Evolutionary conservation across 2,888 invertebrate genomes (phyloP).

Genomic region (Germaria angustata): DNA sequence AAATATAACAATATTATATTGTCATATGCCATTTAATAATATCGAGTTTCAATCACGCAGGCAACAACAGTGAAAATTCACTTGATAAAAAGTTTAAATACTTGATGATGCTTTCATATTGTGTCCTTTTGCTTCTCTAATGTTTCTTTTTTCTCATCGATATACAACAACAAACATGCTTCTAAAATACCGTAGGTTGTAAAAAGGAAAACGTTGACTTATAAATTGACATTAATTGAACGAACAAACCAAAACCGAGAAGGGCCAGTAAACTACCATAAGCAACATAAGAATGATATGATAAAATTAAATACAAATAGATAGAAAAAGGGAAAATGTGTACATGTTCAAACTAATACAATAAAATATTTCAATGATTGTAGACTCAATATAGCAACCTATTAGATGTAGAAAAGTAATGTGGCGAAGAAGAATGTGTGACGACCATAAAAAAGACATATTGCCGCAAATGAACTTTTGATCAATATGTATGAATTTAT

Average conservation of each 20-base stretch:
- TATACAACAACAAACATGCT: slow-evolving; percentile 24
- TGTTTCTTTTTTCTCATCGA: slow-evolving; percentile 63
- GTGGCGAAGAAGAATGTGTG: slow-evolving; percentile 43
- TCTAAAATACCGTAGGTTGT: slow-evolving; percentile 28
- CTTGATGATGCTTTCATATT: slow-evolving; percentile 67
- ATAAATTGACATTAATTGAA: slow-evolving; percentile 79
- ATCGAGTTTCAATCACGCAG: slow-evolving; percentile 26
- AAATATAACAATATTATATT: too few species aligned
- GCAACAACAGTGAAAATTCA: slow-evolving; percentile 32
- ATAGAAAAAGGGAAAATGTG: slow-evolving; percentile 1
- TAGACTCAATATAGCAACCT: slow-evolving; percentile 26
- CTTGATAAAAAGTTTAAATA: slow-evolving; percentile 55
- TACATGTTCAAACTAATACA: background rate
- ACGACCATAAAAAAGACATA: slow-evolving; percentile 66
- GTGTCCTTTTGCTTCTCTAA: background rate
- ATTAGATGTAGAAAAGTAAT: slow-evolving; percentile 15
- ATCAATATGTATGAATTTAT: slow-evolving; percentile 68
- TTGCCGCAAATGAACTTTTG: slow-evolving; percentile 70
- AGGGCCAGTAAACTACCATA: slow-evolving; percentile 68
- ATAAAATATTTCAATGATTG: slow-evolving; percentile 42
- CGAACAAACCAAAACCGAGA: slow-evolving; percentile 73
- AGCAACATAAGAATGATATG: slow-evolving; percentile 65
- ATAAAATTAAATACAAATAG: slow-evolving; percentile 53
- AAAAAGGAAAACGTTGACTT: slow-evolving; percentile 63
- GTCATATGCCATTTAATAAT: background rate